Base-by-base conservation (phyloP, 2,113 vertebrate genomes). In the Pterocles orientalis region DNA sequence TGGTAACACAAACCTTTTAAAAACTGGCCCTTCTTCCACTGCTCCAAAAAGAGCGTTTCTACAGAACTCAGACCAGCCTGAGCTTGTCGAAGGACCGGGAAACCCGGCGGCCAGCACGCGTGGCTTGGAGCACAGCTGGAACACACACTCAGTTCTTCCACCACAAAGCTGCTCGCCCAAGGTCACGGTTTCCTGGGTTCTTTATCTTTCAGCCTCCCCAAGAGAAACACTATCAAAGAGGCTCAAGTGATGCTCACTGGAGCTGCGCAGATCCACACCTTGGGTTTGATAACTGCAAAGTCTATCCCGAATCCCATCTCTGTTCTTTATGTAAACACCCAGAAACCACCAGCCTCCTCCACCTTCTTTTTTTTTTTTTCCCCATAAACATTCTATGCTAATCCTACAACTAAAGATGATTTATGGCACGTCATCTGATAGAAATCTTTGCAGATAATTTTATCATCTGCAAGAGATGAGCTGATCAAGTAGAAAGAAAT, bases 391-490 rank as follows among this genome's bases (percentile, higher is more conserved):
- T 87, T 92, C 84, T 31, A 29, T 56, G 64, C 75, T 83, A 86
- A 91, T 93, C 81, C 81, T 19, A 57, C 76, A 50, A 82, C 43
- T 94, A 92, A 92, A 88, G 82, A 80, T 71, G 76, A 95, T 93
- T 96, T 93, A 92, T 78, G 87, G 47, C 85, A 56, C 64, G 95
- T 57, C 47, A 92, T 92, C 81, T 92, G 92, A 66, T 65, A 90
- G 61, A 65, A 83, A 92, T 93, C 88, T 91, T 93, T 61, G 86
- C 80, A 84, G 95, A 90, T 96, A 90, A 93, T 95, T 93, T 92
- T 94, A 94, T 96, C 86, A 94, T 68, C 94, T 94, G 88, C 86
- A 82, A 81, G 90, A 92, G 79, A 92, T 66, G 90, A 96, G 90
- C 88, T 93, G 90, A 93, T 94, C 72, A 73, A 93, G 86, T 64